Base-by-base conservation (phyloP, 1,140 invertebrate genomes). In the Drosophila ohnishii region DNA sequence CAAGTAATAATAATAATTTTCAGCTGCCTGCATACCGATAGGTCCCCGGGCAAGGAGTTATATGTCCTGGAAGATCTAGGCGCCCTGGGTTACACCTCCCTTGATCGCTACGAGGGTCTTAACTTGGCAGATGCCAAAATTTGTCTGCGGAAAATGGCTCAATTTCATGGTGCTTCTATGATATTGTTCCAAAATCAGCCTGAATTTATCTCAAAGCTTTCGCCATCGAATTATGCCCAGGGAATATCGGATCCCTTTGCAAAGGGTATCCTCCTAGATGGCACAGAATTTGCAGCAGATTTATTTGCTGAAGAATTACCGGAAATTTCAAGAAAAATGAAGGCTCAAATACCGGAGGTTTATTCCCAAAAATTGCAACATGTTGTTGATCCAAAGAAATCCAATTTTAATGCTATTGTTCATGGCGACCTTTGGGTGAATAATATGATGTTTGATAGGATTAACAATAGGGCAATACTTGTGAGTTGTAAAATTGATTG, bases 401-500 rank as follows among this genome's bases (percentile, higher is more conserved):
- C 37, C 22, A 58, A 0, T 11, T 64, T 80, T 63, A 92, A 93
- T 40, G 94, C 94, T 2, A 90, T 95, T 30, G 93, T 93, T 56
- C 95, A 95, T 60, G 94, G 94, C 14, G 95, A 95, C 83, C 91
- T 92, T 5, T 95, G 94, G 94, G 76, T 94, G 0, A 95, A 95
- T 73, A 95, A 95, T 75, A 93, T 95, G 79, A 78, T 95, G 57
- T 94, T 95, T 75, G 69, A 83, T 55, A 90, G 90, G 16, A 93
- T 93, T 45, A 78, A 75, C 62, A 84, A 85, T 0, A 92, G 93
- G 11, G 93, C 93, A 71, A 93, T 94, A 60, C 92, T 94, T 19
- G 84, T 84, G 22, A 78, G 84, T 53, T 37, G 4, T 75, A 22
- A 8, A 25, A 14, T 10, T 5, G 10, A 1, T 14, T 8, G 7